Base-by-base conservation (phyloP, 2,113 vertebrate genomes). In the Cochlearius cochlearius region DNA sequence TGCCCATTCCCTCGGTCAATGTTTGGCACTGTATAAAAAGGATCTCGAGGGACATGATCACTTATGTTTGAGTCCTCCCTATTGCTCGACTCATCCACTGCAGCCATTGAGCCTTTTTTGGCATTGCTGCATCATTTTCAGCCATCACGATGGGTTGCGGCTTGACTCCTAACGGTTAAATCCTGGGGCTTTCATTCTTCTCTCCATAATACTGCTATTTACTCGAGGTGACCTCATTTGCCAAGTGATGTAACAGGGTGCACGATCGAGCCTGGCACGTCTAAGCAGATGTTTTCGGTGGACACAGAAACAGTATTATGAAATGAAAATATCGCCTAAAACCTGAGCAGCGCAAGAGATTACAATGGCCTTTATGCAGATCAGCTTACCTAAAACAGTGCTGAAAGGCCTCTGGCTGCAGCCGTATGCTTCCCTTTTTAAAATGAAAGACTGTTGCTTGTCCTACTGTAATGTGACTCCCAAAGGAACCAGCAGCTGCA, bases 251-350 rank as follows among this genome's bases (percentile, higher is more conserved):
- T 94, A 90, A 97, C 50, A 86, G 89, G 26, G 89, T 91, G 63
- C 92, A 86, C 2, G 4, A 76, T 52, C 0, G 90, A 95, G 97
- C 91, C 95, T 97, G 95, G 94, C 91, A 95, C 93, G 0, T 90
- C 63, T 53, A 23, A 91, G 89, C 96, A 96, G 87, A 96, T 90
- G 93, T 63, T 82, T 93, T 47, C 73, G 92, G 90, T 53, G 86
- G 67, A 81, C 75, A 97, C 71, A 97, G 93, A 96, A 93, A 80
- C 67, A 50, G 74, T 29, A 96, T 97, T 97, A 97, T 96, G 86
- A 71, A 90, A 95, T 3, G 0, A 88, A 96, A 91, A 69, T 69
- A 73, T 45, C 0, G 6, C 53, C 79, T 77, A 91, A 96, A 97
- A 95, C 93, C 74, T 96, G 84, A 93, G 91, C 50, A 90, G 77